Evolutionary conservation across 30 jellyfish, hydroid and myxozoan species (phyloP).

Genomic region (Phacellophora camtschatica): DNA sequence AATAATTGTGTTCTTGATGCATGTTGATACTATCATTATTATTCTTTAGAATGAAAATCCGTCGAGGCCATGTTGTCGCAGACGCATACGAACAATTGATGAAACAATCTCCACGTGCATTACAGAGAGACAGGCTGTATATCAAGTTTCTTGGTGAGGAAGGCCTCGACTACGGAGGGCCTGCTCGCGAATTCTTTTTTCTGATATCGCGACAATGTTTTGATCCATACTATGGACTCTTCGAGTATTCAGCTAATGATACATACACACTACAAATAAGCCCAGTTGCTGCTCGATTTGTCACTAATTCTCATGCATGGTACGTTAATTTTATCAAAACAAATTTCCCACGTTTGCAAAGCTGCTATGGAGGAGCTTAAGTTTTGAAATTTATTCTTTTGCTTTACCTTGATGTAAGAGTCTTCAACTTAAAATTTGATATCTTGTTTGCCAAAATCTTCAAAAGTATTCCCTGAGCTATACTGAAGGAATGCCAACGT

Average conservation of each 20-base stretch:
- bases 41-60: slow-evolving; percentile 91
- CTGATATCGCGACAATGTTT: slow-evolving; percentile 88
- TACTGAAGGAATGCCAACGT: too few relatives aligned
- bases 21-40: too few relatives aligned
- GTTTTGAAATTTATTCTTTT: too few relatives aligned
- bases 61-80: slow-evolving; percentile 86
- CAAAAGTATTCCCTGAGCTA: too few relatives aligned
- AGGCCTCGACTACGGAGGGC: slow-evolving; percentile 99
- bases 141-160: slow-evolving; percentile 97
- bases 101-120: slow-evolving; percentile 90
- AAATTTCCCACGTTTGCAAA: too few relatives aligned
- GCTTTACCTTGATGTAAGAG: too few relatives aligned
- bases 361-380: too few relatives aligned
- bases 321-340: not conserved
- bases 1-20: too few relatives aligned
- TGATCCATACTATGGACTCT: slow-evolving; percentile 94
- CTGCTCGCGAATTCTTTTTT: slow-evolving; percentile 98
- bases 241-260: slow-evolving; percentile 97
- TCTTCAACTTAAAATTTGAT: too few relatives aligned
- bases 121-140: slow-evolving; percentile 87
- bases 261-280: slow-evolving; percentile 97
- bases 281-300: slow-evolving; percentile 90
- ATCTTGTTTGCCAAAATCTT: too few relatives aligned
- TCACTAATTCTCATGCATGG: slow-evolving; percentile 55
- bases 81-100: slow-evolving; percentile 97